These are phyloP conservation scores for Camponotus fellah DNA, from an alignment of 2,888 invertebrate species.

Conservation along the genomic window DNA sequence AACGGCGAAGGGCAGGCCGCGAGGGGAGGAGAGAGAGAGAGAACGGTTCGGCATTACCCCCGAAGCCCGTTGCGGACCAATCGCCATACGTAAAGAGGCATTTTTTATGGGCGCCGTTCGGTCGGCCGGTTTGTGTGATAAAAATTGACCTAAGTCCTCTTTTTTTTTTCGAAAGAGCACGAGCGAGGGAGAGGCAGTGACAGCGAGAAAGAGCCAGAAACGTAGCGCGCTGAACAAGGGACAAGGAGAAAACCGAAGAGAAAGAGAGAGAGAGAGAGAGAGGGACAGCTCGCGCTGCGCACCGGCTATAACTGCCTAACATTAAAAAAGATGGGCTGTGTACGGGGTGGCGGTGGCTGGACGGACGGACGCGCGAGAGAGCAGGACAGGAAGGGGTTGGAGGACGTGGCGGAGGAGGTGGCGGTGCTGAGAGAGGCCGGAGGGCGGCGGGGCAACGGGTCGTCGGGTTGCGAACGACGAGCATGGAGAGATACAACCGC, in stretches of 20 bases:
- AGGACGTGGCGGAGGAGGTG: conserved; percentile 70
- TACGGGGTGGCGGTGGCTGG: conserved; percentile 78
- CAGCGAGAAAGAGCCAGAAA: conserved; percentile 54
- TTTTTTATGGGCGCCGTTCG: conserved; percentile 86
- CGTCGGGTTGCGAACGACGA: conserved; percentile 82
- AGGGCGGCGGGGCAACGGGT: conserved; percentile 68
- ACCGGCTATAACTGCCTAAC: conserved; percentile 86
- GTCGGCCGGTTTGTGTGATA: conserved; percentile 85
- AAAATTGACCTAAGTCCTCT: conserved; percentile 85
- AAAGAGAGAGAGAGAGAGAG: conserved; percentile 50
- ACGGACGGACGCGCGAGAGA: conserved; percentile 70
- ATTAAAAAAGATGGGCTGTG: conserved; percentile 86
- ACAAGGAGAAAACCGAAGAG: conserved; percentile 48
- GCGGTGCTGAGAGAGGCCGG: conserved; percentile 67
- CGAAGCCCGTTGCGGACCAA: conserved; percentile 84
- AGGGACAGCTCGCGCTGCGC: conserved; percentile 74
- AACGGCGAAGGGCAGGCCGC: conserved; percentile 56
- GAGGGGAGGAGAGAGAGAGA: conserved; percentile 67
- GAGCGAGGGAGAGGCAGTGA: conserved; percentile 44
- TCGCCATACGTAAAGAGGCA: conserved; percentile 86
- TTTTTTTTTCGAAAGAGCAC: conserved; percentile 76
- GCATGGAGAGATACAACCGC: conserved; percentile 76
- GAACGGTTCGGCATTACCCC: conserved; percentile 84
- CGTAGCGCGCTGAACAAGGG: conserved; percentile 34
- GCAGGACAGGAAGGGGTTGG: conserved; percentile 71